A percentile compares a stretch with the other conserved stretches of the same genome.
These are phyloP conservation scores for Antechinus flavipes DNA, from an alignment of 2,113 vertebrate genomes.

Conservation along the genomic window DNA sequence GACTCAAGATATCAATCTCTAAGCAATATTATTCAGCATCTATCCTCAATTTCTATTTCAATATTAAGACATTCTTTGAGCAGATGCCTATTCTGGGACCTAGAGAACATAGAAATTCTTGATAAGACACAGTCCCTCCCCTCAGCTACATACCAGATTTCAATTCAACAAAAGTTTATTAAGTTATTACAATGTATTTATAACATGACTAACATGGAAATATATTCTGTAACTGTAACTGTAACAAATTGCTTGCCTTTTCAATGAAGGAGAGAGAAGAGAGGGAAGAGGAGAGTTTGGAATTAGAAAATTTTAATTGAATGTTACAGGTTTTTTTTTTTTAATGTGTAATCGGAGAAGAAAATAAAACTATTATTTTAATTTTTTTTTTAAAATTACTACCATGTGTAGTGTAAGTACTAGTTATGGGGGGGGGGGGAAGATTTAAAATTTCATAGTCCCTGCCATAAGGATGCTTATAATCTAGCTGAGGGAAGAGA, in stretches of 20 bases:
- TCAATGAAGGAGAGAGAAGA: too few species aligned
- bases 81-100: background rate
- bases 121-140: background rate
- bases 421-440: background rate
- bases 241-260: too few species aligned
- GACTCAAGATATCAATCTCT: background rate
- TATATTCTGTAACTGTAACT: too few species aligned
- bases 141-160: background rate
- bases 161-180: background rate
- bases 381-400: too few species aligned
- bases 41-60: background rate
- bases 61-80: background rate
- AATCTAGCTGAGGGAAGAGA: background rate
- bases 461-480: background rate
- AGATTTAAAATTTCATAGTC: background rate
- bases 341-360: background rate
- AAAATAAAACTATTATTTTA: background rate
- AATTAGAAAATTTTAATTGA: too few species aligned
- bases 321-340: background rate
- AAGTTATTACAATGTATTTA: background rate
- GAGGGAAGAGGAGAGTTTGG: too few species aligned
- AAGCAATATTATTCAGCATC: background rate
- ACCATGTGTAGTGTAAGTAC: background rate
- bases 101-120: background rate
- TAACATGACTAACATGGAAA: background rate